phyloP scores from a whole-genome alignment of 2,888 invertebrate species.

The Dasysyrphus tricinctus region DNA sequence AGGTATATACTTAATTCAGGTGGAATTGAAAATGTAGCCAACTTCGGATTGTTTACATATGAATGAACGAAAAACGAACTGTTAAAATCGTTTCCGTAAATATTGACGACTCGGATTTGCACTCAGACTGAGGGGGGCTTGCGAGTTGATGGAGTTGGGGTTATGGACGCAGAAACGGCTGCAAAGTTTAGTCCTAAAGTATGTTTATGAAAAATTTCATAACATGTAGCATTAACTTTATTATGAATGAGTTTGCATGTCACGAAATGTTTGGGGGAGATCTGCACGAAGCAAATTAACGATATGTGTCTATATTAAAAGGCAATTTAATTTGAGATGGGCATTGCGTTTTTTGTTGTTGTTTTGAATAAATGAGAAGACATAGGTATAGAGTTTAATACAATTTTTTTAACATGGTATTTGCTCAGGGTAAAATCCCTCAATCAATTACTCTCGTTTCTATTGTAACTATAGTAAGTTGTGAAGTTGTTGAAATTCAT shows the following conservation, averaged over 20 bases:
- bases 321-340: not conserved
- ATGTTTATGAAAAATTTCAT: not conserved
- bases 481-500: too few species aligned
- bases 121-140: slow-evolving; percentile 3
- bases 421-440: too few species aligned
- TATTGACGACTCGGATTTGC: slow-evolving; percentile 24
- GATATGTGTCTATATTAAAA: not conserved
- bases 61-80: not conserved
- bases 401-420: too few species aligned
- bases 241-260: not conserved
- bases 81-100: slow-evolving; percentile 53
- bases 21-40: slow-evolving; percentile 64
- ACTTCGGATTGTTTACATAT: slow-evolving; percentile 77
- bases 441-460: too few species aligned
- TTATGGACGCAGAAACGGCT: not conserved
- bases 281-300: not conserved
- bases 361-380: too few species aligned
- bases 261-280: not conserved
- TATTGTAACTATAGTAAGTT: too few species aligned
- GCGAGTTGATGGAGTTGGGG: slow-evolving; percentile 1
- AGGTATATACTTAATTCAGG: slow-evolving; percentile 1
- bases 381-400: too few species aligned
- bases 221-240: not conserved
- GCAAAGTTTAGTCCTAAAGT: not conserved
- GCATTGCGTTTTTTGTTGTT: not conserved